Conservation (phyloP, 2,888 invertebrate species). For the Tenodera sinensis region DNA sequence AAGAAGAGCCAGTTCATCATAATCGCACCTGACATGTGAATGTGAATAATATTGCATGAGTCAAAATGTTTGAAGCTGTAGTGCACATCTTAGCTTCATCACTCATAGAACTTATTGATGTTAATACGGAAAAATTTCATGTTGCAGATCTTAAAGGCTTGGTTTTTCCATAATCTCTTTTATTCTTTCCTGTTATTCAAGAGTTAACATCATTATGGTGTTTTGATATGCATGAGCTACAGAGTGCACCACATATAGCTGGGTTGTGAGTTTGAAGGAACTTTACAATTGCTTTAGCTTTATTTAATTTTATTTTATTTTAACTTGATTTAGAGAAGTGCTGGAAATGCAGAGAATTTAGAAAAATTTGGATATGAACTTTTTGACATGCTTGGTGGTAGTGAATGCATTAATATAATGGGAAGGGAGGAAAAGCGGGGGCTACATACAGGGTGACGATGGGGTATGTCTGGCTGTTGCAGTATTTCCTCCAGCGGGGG, state of each 20-base stretch:
- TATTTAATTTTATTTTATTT: not conserved
- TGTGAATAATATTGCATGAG: not conserved
- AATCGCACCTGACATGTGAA: not conserved
- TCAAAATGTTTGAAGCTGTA: not conserved
- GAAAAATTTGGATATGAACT: not conserved
- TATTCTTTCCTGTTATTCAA: not conserved
- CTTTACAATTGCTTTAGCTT: not conserved
- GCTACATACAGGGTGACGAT: constrained; percentile 1
- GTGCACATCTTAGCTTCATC: not conserved
- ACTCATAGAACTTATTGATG: not conserved
- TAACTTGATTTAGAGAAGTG: not conserved
- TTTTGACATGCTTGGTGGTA: not conserved
- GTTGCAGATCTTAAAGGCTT: not conserved
- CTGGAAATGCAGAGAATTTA: not conserved
- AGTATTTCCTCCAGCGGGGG: constrained; percentile 47
- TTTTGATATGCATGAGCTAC: not conserved
- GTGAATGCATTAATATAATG: not conserved
- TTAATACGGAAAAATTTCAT: not conserved
- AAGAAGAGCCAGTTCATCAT: not conserved
- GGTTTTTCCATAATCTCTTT: not conserved
- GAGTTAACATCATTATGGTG: not conserved
- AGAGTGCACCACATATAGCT: not conserved
- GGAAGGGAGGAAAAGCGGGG: not conserved
- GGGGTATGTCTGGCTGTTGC: constrained; percentile 36
- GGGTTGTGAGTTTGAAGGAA: not conserved